Conservation (phyloP, 2,888 invertebrate genomes). For the Scelioninae gen. 1 region DNA sequence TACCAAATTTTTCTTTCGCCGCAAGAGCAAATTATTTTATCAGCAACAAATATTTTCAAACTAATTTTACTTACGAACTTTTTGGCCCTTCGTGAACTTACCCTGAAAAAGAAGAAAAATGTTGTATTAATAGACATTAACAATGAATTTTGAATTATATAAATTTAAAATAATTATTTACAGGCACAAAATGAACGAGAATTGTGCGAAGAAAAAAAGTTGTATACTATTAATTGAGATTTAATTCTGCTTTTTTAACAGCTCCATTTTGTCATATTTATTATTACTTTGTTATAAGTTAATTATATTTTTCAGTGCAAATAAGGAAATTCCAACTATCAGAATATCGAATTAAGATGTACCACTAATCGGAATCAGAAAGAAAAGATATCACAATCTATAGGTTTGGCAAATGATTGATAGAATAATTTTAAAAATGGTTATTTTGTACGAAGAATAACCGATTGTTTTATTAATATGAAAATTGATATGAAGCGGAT, state of each 20-base stretch:
- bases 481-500: background rate
- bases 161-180: background rate
- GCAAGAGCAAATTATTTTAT: background rate
- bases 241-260: background rate
- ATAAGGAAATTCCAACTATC: no score
- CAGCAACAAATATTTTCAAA: background rate
- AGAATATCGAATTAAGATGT: background rate
- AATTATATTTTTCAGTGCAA: background rate
- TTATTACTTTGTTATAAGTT: background rate
- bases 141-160: background rate
- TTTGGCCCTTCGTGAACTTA: conserved; percentile 3
- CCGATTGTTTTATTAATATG: background rate
- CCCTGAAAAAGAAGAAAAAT: conserved; percentile 34
- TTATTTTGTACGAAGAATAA: background rate
- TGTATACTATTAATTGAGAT: background rate
- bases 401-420: background rate
- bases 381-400: background rate
- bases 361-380: background rate
- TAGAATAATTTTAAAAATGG: background rate
- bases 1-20: background rate
- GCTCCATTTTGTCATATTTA: background rate
- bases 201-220: no score
- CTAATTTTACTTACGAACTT: background rate
- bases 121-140: background rate
- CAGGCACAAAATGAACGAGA: no score